Evolutionary conservation across 2,888 invertebrate genomes (phyloP).

Genomic region (Platerodrilus igneus): DNA sequence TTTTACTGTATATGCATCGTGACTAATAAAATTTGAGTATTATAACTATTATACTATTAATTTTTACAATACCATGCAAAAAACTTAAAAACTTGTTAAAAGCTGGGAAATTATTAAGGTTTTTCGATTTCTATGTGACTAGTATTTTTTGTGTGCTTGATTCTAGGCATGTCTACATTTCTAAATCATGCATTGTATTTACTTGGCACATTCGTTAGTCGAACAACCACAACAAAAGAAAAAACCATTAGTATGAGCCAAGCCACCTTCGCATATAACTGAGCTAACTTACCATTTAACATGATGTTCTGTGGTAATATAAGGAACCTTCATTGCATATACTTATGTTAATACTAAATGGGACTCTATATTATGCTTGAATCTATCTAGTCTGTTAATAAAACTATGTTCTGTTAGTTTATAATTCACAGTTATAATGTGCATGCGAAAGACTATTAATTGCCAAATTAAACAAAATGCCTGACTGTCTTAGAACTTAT

Average conservation of each 20-base stretch:
- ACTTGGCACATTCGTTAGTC: conserved; percentile 14
- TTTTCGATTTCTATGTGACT: not conserved
- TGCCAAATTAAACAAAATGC: too few species aligned
- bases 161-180: conserved; percentile 14
- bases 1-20: not conserved
- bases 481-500: too few species aligned
- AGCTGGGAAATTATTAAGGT: too few species aligned
- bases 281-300: conserved; percentile 36
- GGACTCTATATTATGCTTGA: too few species aligned
- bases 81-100: not conserved
- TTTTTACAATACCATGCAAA: conserved; percentile 7
- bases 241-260: conserved; percentile 17
- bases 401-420: conserved; percentile 24
- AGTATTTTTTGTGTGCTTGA: conserved; percentile 8
- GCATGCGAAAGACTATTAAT: too few species aligned
- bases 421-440: too few species aligned
- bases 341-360: conserved; percentile 20
- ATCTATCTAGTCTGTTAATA: conserved; percentile 28
- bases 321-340: conserved; percentile 22
- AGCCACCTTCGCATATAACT: conserved; percentile 23
- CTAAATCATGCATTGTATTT: conserved; percentile 20
- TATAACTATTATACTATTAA: conserved; percentile 3
- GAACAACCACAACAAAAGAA: conserved; percentile 14
- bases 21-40: conserved; percentile 1
- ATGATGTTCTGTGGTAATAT: conserved; percentile 30